Base-by-base conservation (phyloP, 2,888 invertebrate species). In the Theristus sp. region DNA sequence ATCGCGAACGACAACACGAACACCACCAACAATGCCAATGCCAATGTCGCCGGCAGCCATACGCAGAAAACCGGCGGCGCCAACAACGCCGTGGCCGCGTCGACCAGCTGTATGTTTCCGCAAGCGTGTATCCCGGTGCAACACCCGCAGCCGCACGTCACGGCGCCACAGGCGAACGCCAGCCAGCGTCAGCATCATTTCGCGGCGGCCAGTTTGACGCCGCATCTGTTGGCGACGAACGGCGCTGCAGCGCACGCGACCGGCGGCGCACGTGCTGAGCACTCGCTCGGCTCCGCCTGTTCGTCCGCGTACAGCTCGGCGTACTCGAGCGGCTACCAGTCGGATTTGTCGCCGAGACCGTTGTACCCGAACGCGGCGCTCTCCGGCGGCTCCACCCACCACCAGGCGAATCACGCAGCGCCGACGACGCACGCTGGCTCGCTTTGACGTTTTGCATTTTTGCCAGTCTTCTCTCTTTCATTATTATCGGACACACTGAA, bases 261-360 rank as follows among this genome's bases (percentile, higher is more conserved):
- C 49, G 49, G 49, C 49, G n/a, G 3, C 24, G 38, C 38, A 17
- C 10, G 6, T n/a, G 49, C 38, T 17, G 38, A 27, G 54, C 54
- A 54, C 17, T 13, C 13, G 6, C 27, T 27, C 10, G 60, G 60
- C 10, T 31, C 59, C 24, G 53, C 53, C 20, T 57, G 54, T 26
- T 49, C 49, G 55, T 52, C 53, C n/a, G 61, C 61, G 22, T 25
- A 46, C 49, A 47, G 49, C n/a, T 47, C 47, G 26, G 56, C 59
- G 26, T 53, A 26, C 31, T 27, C 27, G 17, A 22, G 22, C 10
- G 54, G 54, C 28, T 54, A 54, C 22, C 27, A 28, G 26, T 17
- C 10, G 10, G 54, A 54, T 22, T 13, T 54, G 27, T n/a, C n/a
- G 6, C 49, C 49, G 49, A 49, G 49, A 49, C 20, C 49, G 20